Base-by-base conservation (phyloP, 2,888 invertebrate genomes). In the Gibbula magus region DNA sequence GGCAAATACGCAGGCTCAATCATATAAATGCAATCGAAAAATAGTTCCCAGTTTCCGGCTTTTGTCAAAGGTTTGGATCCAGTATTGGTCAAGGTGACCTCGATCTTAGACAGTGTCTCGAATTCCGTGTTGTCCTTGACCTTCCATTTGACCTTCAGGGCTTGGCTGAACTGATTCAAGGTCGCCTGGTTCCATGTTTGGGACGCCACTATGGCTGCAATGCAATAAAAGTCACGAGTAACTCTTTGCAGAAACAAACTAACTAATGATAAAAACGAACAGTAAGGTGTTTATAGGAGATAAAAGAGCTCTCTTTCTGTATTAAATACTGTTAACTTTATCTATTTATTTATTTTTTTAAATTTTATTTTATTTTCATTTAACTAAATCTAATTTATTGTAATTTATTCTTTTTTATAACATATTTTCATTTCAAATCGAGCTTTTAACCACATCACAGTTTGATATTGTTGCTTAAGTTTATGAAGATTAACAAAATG, bases 41-140 rank as follows among this genome's bases (percentile, higher is more conserved):
- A 87, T 13, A 90, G 80, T 35, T 79, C 81, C 90, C 89, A 90
- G n/a, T 82, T 81, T 7, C 86, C 89, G 10, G 84, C 87, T 5
- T 79, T 32, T 2, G 53, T 32, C 1, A 88, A 67, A 5, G 82
- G 20, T 4, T 25, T 29, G 13, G 32, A 54, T 16, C 86, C 86
- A 1, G 52, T 77, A 45, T 88, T 88, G 18, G 51, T 77, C 25
- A 86, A 75, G 18, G 51, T 70, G 13, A 81, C 56, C 16, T 70
- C 61, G 25, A 78, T 78, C 32, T 66, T 75, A 18, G 51, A 51
- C 53, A 74, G 35, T 0, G 39, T 25, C 16, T 51, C 76, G 25
- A 16, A 16, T 35, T 20, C 13, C 22, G 45, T 32, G 22, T 78
- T 66, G 74, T 74, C 74, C 45, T 51, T 39, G 51, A 74, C 51